Evolutionary conservation across 2,888 invertebrate genomes (phyloP).

Genomic region (Lingula anatina): DNA sequence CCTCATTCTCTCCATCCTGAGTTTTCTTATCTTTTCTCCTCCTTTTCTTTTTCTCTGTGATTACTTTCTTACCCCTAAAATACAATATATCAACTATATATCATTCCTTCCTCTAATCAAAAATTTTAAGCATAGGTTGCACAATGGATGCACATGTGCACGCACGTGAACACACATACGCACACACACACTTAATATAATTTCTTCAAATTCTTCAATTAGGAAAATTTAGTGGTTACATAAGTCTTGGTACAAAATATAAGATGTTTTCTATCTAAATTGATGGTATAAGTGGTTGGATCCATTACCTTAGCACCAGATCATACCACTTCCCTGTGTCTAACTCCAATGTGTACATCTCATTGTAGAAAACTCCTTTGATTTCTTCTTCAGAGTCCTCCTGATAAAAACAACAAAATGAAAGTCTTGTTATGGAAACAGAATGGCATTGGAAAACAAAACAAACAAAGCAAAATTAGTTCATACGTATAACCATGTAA

Average conservation of each 20-base stretch:
- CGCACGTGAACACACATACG: too few species aligned
- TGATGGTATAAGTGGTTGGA: too few species aligned
- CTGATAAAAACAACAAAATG: conserved; percentile 13
- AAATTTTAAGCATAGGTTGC: too few species aligned
- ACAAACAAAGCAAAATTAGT: too few species aligned
- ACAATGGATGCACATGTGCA: too few species aligned
- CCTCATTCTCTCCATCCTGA: conserved; percentile 20
- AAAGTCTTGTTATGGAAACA: not conserved
- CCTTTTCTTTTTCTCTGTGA: conserved; percentile 45
- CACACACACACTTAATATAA: too few species aligned
- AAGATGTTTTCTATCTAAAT: too few species aligned
- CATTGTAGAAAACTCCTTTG: conserved; percentile 74
- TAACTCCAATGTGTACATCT: conserved; percentile 71
- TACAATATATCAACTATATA: not conserved
- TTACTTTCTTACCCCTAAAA: conserved; percentile 36
- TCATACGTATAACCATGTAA: too few species aligned
- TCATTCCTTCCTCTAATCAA: too few species aligned
- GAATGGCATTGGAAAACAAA: not conserved
- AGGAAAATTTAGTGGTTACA: not conserved
- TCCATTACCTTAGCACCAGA: conserved; percentile 55
- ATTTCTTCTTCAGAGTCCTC: conserved; percentile 75
- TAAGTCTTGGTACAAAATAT: too few species aligned
- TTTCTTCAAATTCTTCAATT: not conserved
- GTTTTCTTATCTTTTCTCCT: conserved; percentile 20
- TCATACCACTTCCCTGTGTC: conserved; percentile 70